Conservation (phyloP, 2,888 invertebrate genomes). For the Drosophila kambysellisi region DNA sequence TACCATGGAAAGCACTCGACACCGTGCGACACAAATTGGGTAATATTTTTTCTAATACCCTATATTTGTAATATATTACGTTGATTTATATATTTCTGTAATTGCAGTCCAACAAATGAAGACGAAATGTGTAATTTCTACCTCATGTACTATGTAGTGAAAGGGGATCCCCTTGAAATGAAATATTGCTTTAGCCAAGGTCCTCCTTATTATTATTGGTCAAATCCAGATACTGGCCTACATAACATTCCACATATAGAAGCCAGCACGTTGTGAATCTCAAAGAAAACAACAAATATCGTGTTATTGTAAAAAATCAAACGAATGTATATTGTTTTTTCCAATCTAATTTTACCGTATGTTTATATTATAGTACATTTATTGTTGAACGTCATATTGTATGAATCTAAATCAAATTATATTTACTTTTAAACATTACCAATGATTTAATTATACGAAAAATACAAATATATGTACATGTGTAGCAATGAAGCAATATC, state of each 20-base stretch:
- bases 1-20: slow-evolving; percentile 93
- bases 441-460: slow-evolving; percentile 49
- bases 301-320: slow-evolving; percentile 50
- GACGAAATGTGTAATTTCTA: slow-evolving; percentile 99
- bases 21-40: slow-evolving; percentile 90
- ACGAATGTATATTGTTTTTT: slow-evolving; percentile 72
- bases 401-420: slow-evolving; percentile 51
- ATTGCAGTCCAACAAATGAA: slow-evolving; percentile 90
- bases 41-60: slow-evolving; percentile 82
- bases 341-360: slow-evolving; percentile 56
- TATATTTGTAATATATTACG: background rate
- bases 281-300: slow-evolving; percentile 19
- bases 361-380: slow-evolving; percentile 40
- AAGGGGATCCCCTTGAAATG: slow-evolving; percentile 89
- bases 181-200: slow-evolving; percentile 94
- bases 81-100: slow-evolving; percentile 54
- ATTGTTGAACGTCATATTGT: slow-evolving; percentile 74
- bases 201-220: slow-evolving; percentile 95
- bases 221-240: slow-evolving; percentile 87
- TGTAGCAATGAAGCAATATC: slow-evolving; percentile 1
- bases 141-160: slow-evolving; percentile 95
- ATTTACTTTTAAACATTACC: slow-evolving; percentile 53
- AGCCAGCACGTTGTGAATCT: slow-evolving; percentile 86
- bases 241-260: slow-evolving; percentile 91
- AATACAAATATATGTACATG: slow-evolving; percentile 15